Percentiles rank a stretch among this genome's conserved stretches.
Conservation (phyloP, 2,113 vertebrate species). For the Pseudopipra pipra region DNA sequence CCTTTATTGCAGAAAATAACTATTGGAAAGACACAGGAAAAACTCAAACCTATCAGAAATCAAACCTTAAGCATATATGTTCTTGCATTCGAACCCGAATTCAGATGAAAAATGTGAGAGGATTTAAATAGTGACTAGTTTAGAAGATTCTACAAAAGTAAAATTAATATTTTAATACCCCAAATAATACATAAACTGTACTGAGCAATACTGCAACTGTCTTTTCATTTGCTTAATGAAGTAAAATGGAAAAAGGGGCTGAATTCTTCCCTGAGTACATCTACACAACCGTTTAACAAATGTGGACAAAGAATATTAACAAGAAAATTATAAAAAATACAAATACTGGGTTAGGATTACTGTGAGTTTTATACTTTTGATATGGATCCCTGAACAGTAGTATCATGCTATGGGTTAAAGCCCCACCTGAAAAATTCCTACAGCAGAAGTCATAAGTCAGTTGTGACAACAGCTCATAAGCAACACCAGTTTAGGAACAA, state of each 20-base stretch:
- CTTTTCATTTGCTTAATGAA: background rate
- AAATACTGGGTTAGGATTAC: background rate
- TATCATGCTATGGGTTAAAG: background rate
- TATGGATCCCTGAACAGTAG: background rate
- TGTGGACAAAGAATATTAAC: background rate
- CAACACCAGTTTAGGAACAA: conserved; percentile 21
- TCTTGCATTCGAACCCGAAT: background rate
- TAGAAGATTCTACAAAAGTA: background rate
- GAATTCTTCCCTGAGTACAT: background rate
- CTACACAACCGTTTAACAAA: background rate
- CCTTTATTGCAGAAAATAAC: background rate
- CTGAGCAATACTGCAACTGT: background rate
- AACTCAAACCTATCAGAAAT: background rate
- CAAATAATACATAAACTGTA: background rate
- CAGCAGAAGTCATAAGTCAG: background rate
- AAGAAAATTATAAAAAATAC: background rate
- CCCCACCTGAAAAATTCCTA: background rate
- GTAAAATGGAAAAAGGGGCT: background rate
- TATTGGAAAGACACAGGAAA: background rate
- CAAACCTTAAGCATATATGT: background rate
- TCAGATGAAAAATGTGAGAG: background rate
- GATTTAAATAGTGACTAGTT: background rate
- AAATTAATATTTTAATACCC: background rate
- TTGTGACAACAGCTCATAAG: background rate
- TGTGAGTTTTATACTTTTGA: background rate